Conservation (phyloP, 2,888 invertebrate species). For the Phania funesta region DNA sequence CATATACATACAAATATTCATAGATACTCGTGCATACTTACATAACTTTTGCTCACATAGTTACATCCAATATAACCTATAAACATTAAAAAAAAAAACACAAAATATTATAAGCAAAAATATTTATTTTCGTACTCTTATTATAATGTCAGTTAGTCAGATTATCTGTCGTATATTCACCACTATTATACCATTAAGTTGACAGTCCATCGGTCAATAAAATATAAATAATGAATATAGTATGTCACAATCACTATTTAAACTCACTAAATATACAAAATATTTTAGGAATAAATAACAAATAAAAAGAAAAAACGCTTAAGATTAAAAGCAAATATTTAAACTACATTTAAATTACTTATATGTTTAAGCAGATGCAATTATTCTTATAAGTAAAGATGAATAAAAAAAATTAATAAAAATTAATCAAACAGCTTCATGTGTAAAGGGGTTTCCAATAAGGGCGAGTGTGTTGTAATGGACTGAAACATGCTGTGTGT, state of each 20-base stretch:
- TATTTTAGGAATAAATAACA: conserved; percentile 12
- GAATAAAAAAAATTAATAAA: conserved; percentile 66
- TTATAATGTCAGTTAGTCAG: conserved; percentile 21
- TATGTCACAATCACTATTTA: conserved; percentile 50
- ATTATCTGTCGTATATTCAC: conserved; percentile 6
- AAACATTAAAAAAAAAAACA: not conserved
- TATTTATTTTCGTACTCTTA: conserved; percentile 55
- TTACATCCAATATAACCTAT: conserved; percentile 35
- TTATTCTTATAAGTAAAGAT: conserved; percentile 77
- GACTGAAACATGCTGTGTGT: no score
- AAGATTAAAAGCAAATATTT: conserved; percentile 54
- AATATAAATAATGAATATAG: not conserved
- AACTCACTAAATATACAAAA: conserved; percentile 39
- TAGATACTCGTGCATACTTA: conserved; percentile 21
- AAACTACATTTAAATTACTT: conserved; percentile 70
- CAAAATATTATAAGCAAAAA: conserved; percentile 14
- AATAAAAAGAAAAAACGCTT: conserved; percentile 32
- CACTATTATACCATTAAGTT: not conserved
- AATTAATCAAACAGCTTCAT: conserved; percentile 65
- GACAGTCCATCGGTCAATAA: conserved; percentile 11
- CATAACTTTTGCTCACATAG: conserved; percentile 9
- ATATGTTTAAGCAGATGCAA: conserved; percentile 77
- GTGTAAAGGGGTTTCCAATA: no score
- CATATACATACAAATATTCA: not conserved
- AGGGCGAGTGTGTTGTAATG: no score